A percentile compares a stretch with the other conserved stretches of the same genome.
These are phyloP conservation scores for Perithous albicinctus DNA, from an alignment of 2,888 invertebrate species.

Conservation along the genomic window DNA sequence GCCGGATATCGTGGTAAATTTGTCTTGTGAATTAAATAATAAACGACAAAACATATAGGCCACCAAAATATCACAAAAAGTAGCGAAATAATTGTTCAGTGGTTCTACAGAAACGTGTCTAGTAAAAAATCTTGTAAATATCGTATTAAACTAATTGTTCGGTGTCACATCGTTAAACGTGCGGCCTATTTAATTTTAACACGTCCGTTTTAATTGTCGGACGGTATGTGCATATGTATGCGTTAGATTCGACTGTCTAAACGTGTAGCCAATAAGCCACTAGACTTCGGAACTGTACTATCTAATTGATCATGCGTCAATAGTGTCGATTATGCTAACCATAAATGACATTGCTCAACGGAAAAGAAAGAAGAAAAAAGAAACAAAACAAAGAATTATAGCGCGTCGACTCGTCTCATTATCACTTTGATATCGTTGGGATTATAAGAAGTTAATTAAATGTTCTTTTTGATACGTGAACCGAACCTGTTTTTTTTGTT, in stretches of 20 bases:
- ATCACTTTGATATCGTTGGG: not conserved
- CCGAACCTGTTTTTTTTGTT: not conserved
- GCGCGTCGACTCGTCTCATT: constrained; percentile 8
- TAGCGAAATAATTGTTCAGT: constrained; percentile 9
- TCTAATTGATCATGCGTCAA: constrained; percentile 31
- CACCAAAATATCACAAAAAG: constrained; percentile 38
- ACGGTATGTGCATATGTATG: constrained; percentile 41
- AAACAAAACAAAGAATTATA: not conserved
- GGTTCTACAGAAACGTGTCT: constrained; percentile 17
- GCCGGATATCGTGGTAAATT: not conserved
- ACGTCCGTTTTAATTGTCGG: constrained; percentile 12
- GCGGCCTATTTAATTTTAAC: constrained; percentile 39
- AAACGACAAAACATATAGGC: constrained; percentile 4
- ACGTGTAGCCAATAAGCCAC: constrained; percentile 42
- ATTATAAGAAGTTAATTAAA: constrained; percentile 8
- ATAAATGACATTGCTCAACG: constrained; percentile 25
- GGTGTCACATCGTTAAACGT: constrained; percentile 46
- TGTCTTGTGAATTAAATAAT: not conserved
- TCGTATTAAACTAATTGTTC: constrained; percentile 50
- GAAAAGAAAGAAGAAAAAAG: not conserved
- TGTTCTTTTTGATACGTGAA: constrained; percentile 14
- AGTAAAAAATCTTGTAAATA: constrained; percentile 52
- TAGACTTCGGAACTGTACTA: constrained; percentile 28
- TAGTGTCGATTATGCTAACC: constrained; percentile 27
- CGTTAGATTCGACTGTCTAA: constrained; percentile 39